Base-by-base conservation (phyloP, 1,140 invertebrate genomes). In the Apis florea region DNA sequence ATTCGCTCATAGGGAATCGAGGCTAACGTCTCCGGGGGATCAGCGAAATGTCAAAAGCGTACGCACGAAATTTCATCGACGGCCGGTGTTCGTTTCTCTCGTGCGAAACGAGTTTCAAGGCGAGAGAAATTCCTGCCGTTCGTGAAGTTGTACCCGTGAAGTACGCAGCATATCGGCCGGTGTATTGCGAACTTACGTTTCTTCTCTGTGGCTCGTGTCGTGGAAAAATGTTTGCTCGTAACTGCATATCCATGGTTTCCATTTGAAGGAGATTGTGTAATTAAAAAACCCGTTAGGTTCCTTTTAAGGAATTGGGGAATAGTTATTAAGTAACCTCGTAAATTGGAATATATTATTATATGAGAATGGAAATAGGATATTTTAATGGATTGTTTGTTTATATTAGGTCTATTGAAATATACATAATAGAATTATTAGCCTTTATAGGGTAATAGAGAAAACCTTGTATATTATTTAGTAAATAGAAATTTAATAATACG, bases 41-140 rank as follows among this genome's bases (percentile, higher is more conserved):
- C 40, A 24, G 40, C 79, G 61, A 59, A 80, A 73, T 63, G 51
- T 73, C 53, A n/a, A 51, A 64, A 66, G n/a, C 61, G 61, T 51
- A 47, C 59, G 15, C 70, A 8, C 51, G 40, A 54, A 40, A 24
- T 53, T 61, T 15, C 51, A 56, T 51, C 19, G 49, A 19, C 24
- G 47, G 47, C n/a, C n/a, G n/a, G n/a, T n/a, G n/a, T 64, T 72
- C 59, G 49, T 54, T 71, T 17, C 47, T 12, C 17, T 21, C 26
- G n/a, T n/a, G n/a, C 47, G 19, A 49, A 71, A 63, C 58, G 49
- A 17, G 58, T 63, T 79, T 63, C 67, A 51, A 61, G 49, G 67
- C 67, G 68, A 71, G 56, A 71, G 68, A 79, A 49, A 79, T 71
- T 71, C 40, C 24, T 49, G 19, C 4, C 17, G n/a, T 21, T n/a